Evolutionary conservation across 2,888 invertebrate species (phyloP).

Genomic region (Meiosimyza platycephala): DNA sequence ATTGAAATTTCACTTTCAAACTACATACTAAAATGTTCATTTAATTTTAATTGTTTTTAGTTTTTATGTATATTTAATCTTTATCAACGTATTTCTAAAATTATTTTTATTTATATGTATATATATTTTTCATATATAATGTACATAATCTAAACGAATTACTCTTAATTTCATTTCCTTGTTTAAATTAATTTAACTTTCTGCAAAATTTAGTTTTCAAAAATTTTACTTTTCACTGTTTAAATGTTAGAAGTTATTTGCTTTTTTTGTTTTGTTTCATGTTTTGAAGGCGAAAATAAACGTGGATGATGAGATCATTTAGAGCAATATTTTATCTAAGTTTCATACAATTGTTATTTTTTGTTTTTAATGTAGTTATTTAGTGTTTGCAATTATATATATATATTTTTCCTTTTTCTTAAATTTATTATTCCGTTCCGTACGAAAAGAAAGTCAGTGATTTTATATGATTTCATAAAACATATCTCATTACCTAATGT

Average conservation of each 20-base stretch:
- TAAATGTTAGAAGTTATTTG: constrained; percentile 9
- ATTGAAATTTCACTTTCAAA: constrained; percentile 31
- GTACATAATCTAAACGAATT: constrained; percentile 29
- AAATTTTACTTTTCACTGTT: constrained; percentile 15
- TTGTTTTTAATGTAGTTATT: constrained; percentile 36
- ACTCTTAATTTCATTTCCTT: constrained; percentile 29
- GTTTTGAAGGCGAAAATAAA: constrained; percentile 65
- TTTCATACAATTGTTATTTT: constrained; percentile 25
- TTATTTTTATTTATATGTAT: constrained; percentile 35
- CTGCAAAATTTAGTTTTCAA: constrained; percentile 6
- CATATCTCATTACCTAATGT: constrained; percentile 5
- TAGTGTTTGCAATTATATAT: not conserved
- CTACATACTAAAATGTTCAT: constrained; percentile 28
- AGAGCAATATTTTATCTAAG: constrained; percentile 53
- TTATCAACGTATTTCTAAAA: constrained; percentile 43
- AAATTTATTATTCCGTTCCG: not conserved
- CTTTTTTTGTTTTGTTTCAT: constrained; percentile 12
- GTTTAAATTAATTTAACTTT: constrained; percentile 17
- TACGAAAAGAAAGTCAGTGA: constrained; percentile 52
- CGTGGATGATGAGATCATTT: constrained; percentile 68
- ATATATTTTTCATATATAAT: constrained; percentile 31
- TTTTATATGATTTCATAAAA: constrained; percentile 40
- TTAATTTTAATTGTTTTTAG: constrained; percentile 44
- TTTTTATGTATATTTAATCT: constrained; percentile 35
- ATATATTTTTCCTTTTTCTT: constrained; percentile 10